Percentiles rank a stretch among this genome's conserved stretches.
These are phyloP conservation scores for Chaunax sp. DNA, from an alignment of 2,797 vertebrate species.

Conservation along the genomic window DNA sequence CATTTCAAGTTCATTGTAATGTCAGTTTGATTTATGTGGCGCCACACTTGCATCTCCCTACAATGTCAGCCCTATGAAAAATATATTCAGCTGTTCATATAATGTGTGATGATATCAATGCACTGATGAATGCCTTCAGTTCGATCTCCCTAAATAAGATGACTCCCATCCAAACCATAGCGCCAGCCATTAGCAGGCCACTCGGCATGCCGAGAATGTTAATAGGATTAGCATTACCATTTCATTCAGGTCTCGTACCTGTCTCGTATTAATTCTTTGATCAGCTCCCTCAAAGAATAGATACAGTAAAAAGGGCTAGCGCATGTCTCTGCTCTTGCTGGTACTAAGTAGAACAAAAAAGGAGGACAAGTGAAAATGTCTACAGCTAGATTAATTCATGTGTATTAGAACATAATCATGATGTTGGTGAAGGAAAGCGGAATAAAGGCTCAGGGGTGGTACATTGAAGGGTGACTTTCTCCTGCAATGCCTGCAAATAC, in stretches of 20 bases:
- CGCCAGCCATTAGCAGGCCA: slow-evolving; percentile 72
- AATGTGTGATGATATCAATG: slow-evolving; percentile 83
- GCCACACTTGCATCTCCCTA: slow-evolving; percentile 77
- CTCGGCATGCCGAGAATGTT: slow-evolving; percentile 72
- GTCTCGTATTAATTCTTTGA: slow-evolving; percentile 76
- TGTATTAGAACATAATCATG: slow-evolving; percentile 42
- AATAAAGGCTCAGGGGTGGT: slow-evolving; percentile 25
- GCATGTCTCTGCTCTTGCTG: slow-evolving; percentile 59
- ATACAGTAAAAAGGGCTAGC: slow-evolving; percentile 66
- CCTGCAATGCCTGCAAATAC: neutral
- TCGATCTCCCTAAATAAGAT: slow-evolving; percentile 81
- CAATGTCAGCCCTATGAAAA: slow-evolving; percentile 84
- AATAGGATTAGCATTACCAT: slow-evolving; percentile 81
- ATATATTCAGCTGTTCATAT: slow-evolving; percentile 84
- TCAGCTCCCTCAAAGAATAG: slow-evolving; percentile 70
- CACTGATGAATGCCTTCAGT: slow-evolving; percentile 79
- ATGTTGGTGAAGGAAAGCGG: slow-evolving; percentile 32
- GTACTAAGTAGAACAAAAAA: slow-evolving; percentile 59
- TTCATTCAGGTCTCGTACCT: slow-evolving; percentile 74
- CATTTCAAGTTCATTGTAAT: slow-evolving; percentile 84
- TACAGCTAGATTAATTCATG: slow-evolving; percentile 46
- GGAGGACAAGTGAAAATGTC: slow-evolving; percentile 45
- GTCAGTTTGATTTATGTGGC: slow-evolving; percentile 87
- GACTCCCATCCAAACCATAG: slow-evolving; percentile 69
- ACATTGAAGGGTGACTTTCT: slow-evolving; percentile 32